Conservation (phyloP, 2,113 vertebrate species). For the Channa maculata region DNA sequence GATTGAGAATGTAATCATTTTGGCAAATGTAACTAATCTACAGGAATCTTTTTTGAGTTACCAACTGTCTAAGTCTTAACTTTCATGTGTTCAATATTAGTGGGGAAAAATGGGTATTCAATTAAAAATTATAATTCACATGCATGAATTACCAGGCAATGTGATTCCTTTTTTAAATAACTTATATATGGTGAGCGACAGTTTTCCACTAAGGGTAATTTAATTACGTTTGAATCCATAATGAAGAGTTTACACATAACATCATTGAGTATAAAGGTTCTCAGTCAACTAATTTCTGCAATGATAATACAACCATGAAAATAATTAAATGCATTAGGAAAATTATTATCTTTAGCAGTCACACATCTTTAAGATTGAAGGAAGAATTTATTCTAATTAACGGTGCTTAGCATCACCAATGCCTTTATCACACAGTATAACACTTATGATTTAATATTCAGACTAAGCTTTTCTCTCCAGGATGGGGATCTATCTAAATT, state of each 20-base stretch:
- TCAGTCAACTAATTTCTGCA: slow-evolving; percentile 28
- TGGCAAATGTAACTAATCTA: background rate
- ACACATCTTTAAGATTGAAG: background rate
- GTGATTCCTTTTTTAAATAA: background rate
- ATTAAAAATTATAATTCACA: background rate
- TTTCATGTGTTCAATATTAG: background rate
- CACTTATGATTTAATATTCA: slow-evolving; percentile 32
- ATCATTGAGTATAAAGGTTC: background rate
- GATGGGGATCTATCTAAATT: slow-evolving; percentile 8
- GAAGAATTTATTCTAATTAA: slow-evolving; percentile 24
- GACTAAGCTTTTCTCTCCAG: background rate
- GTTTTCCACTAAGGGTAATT: slow-evolving; percentile 26
- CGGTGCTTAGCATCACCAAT: slow-evolving; percentile 1
- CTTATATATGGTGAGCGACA: background rate
- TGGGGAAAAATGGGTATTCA: background rate
- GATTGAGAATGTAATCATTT: background rate
- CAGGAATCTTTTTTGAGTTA: background rate
- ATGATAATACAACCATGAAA: slow-evolving; percentile 47
- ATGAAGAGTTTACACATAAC: slow-evolving; percentile 26
- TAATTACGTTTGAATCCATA: slow-evolving; percentile 52
- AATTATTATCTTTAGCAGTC: slow-evolving; percentile 40
- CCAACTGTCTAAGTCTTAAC: background rate
- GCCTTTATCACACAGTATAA: background rate
- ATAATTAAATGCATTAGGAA: slow-evolving; percentile 45
- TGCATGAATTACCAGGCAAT: background rate